Conservation (phyloP, 2,113 vertebrate species). For the Ursus arctos region DNA sequence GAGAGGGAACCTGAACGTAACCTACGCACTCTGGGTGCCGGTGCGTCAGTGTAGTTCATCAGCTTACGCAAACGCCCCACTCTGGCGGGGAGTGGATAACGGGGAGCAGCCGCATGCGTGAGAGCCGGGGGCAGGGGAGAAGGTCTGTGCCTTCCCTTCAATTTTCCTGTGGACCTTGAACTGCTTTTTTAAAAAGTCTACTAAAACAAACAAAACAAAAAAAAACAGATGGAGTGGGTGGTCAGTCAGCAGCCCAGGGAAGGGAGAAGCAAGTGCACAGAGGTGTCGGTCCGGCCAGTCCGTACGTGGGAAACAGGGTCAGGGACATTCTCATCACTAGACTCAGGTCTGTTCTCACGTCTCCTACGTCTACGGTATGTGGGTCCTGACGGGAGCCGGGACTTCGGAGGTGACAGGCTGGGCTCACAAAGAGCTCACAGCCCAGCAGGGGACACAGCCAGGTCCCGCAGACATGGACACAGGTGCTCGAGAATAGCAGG, state of each 20-base stretch:
- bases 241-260: not conserved
- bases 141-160: not conserved
- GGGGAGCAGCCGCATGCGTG: fast-evolving
- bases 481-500: not conserved
- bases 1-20: not conserved
- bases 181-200: not conserved
- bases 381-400: not conserved
- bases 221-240: not conserved
- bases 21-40: not conserved
- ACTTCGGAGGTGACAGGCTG: not conserved
- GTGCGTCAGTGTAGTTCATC: not conserved
- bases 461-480: not conserved
- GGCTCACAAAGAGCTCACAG: not conserved
- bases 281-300: not conserved
- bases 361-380: no score
- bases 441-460: no score
- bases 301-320: not conserved
- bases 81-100: not conserved
- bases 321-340: not conserved
- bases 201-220: not conserved
- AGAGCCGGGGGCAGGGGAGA: not conserved
- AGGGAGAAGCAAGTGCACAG: not conserved
- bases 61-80: not conserved
- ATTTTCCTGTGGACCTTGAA: not conserved
- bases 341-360: not conserved